These are phyloP conservation scores for Drosophila hydei DNA, from an alignment of 1,140 invertebrate species.

Conservation along the genomic window DNA sequence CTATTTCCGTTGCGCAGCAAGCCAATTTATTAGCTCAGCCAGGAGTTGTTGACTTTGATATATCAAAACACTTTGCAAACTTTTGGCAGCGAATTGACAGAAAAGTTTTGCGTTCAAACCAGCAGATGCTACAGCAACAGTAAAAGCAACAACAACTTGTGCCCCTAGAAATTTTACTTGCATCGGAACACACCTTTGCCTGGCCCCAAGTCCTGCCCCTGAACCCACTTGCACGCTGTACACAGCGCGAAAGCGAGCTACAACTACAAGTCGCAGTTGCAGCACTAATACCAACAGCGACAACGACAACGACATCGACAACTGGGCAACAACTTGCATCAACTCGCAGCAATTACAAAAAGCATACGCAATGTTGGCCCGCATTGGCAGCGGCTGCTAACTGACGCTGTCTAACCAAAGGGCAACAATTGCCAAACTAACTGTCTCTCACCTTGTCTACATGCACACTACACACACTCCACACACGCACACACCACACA, in stretches of 20 bases:
- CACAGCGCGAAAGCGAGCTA: conserved; percentile 1
- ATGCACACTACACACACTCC: conserved; percentile 24
- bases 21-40: conserved; percentile 20
- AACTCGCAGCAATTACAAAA: conserved; percentile 39
- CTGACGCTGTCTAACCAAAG: conserved; percentile 30
- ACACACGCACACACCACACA: conserved; percentile 22
- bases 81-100: conserved; percentile 28
- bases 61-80: conserved; percentile 32
- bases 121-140: conserved; percentile 17
- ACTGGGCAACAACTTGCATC: conserved; percentile 1
- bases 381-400: conserved; percentile 49
- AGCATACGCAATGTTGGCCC: conserved; percentile 62
- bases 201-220: neutral
- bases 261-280: conserved; percentile 15
- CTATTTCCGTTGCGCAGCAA: neutral
- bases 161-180: conserved; percentile 6
- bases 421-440: conserved; percentile 53
- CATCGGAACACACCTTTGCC: conserved; percentile 3
- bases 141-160: conserved; percentile 6
- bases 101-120: conserved; percentile 7
- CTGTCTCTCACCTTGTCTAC: conserved; percentile 5
- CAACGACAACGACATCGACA: neutral
- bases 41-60: conserved; percentile 24
- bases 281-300: neutral
- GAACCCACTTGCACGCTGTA: conserved; percentile 6